These are phyloP conservation scores for Tenthredo notha DNA, from an alignment of 2,888 invertebrate species.

Conservation along the genomic window DNA sequence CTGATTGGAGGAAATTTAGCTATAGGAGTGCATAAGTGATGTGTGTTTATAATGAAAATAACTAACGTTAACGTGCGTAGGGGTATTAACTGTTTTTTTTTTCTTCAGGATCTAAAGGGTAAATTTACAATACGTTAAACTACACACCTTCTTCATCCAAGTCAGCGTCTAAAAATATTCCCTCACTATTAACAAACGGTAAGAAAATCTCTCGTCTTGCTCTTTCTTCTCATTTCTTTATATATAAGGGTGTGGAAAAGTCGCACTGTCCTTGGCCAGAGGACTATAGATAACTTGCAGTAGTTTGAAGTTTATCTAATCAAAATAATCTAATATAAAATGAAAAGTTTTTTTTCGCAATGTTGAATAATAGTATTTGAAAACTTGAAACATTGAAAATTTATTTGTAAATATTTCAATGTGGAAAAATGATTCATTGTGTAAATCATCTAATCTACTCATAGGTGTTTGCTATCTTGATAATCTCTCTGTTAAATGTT, in stretches of 20 bases:
- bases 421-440: constrained; percentile 1
- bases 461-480: not conserved
- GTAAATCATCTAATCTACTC: not conserved
- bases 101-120: not conserved
- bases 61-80: constrained; percentile 15
- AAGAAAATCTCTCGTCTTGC: constrained; percentile 20
- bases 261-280: constrained; percentile 1
- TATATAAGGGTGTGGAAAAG: not conserved
- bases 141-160: constrained; percentile 61
- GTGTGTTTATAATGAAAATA: not conserved
- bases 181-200: constrained; percentile 29
- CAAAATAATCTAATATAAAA: constrained; percentile 2
- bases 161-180: constrained; percentile 55
- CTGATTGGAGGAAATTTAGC: not conserved
- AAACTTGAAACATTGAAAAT: constrained; percentile 23
- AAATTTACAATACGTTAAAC: not conserved
- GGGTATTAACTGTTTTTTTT: not conserved
- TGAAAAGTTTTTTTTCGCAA: not conserved
- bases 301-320: constrained; percentile 19
- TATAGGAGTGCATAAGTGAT: not conserved
- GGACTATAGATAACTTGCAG: constrained; percentile 22
- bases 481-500: not conserved
- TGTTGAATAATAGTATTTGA: not conserved
- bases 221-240: constrained; percentile 5
- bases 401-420: not conserved